Evolutionary conservation across 1,140 invertebrate species (phyloP).

Genomic region (Lepidostoma basale): DNA sequence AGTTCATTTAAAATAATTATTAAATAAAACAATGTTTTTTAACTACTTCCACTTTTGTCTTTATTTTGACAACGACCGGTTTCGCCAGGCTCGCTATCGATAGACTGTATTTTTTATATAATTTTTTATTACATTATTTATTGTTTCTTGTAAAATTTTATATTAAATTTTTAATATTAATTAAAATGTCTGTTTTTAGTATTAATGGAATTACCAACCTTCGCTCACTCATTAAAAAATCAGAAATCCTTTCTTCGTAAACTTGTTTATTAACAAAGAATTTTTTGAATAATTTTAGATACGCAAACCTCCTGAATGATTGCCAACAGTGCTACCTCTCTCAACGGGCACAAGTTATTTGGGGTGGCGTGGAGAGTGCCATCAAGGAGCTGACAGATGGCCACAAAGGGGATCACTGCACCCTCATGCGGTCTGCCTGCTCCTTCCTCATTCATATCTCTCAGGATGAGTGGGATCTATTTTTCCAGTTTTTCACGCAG

Average conservation of each 20-base stretch:
- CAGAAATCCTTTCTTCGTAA: no score
- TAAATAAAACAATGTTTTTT: no score
- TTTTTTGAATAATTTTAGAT: slow-evolving; percentile 60
- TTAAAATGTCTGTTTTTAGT: not conserved
- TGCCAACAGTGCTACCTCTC: slow-evolving; percentile 86
- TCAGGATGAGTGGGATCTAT: slow-evolving; percentile 89
- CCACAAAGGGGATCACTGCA: slow-evolving; percentile 85
- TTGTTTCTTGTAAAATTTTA: not conserved
- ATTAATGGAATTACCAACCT: no score
- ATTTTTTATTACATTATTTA: no score
- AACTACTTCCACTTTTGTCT: no score
- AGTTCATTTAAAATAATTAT: no score
- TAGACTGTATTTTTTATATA: no score
- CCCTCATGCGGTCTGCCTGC: slow-evolving; percentile 84
- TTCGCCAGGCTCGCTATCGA: no score
- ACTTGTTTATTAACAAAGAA: no score
- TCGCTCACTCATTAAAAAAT: no score
- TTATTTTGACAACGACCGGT: no score
- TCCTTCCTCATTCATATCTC: slow-evolving; percentile 90
- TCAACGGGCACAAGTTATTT: slow-evolving; percentile 75
- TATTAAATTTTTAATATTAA: not conserved
- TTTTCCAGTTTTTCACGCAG: slow-evolving; percentile 85
- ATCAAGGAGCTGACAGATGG: slow-evolving; percentile 72
- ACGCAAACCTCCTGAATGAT: slow-evolving; percentile 77
- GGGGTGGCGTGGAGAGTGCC: slow-evolving; percentile 77